Evolutionary conservation across 30 jellyfish, hydroid and myxozoan species (phyloP).

Genomic region (Aurelia sp.): DNA sequence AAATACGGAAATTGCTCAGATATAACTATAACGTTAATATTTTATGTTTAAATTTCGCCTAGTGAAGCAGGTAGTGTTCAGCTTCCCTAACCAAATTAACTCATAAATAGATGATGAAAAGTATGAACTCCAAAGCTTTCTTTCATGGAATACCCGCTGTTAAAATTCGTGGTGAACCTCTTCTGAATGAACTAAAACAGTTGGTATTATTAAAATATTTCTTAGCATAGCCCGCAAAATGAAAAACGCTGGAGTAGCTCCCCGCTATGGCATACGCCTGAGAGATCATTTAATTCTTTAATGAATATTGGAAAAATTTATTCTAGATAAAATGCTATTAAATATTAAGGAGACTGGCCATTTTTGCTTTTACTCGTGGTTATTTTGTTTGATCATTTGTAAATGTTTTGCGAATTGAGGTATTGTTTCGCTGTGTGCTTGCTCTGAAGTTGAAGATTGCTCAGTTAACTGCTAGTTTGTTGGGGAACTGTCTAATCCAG

Average conservation of each 20-base stretch:
- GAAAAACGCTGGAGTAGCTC: conserved; percentile 12
- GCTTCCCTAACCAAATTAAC: conserved; percentile 21
- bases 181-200: conserved; percentile 17
- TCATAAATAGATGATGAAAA: conserved; percentile 37
- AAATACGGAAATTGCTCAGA: too few relatives aligned
- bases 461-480: conserved; percentile 25
- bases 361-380: conserved; percentile 11
- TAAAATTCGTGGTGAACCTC: neutral
- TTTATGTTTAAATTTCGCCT: neutral
- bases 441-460: conserved; percentile 17
- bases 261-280: conserved; percentile 2
- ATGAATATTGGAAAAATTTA: neutral
- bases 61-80: conserved; percentile 41
- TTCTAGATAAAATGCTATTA: conserved; percentile 18
- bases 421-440: conserved; percentile 4
- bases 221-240: conserved; percentile 19
- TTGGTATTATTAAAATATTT: conserved; percentile 37
- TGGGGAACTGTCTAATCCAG: neutral
- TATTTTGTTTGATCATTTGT: conserved; percentile 7
- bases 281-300: conserved; percentile 5
- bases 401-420: neutral
- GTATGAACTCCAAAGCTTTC: conserved; percentile 31
- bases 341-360: conserved; percentile 32
- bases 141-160: conserved; percentile 50
- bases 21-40: conserved; percentile 9